Evolutionary conservation across 2,888 invertebrate genomes (phyloP).

Genomic region (Hypena proboscidalis): DNA sequence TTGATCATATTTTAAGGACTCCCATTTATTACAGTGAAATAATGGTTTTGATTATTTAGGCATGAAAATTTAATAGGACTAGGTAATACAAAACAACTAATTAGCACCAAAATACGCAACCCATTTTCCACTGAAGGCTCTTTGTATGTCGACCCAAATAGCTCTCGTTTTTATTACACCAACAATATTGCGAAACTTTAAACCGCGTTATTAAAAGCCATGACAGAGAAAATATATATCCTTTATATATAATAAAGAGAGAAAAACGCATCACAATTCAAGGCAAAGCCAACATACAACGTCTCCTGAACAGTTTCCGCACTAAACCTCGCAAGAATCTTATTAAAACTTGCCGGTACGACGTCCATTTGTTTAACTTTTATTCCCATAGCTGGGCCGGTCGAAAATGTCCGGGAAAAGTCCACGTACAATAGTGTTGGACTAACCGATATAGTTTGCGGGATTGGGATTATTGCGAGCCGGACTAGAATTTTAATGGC

Average conservation of each 20-base stretch:
- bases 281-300: constrained; percentile 40
- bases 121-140: constrained; percentile 19
- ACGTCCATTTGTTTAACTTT: constrained; percentile 57
- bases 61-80: no score
- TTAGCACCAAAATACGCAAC: constrained; percentile 14
- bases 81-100: constrained; percentile 7
- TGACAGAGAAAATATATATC: constrained; percentile 41
- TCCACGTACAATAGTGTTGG: constrained; percentile 32
- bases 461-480: constrained; percentile 16
- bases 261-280: constrained; percentile 43
- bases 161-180: constrained; percentile 38
- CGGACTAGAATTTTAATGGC: constrained; percentile 2
- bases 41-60: no score
- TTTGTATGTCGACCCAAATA: constrained; percentile 25
- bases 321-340: constrained; percentile 52
- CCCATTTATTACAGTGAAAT: no score
- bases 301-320: constrained; percentile 45
- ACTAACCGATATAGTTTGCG: constrained; percentile 29
- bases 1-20: background rate
- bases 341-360: constrained; percentile 57
- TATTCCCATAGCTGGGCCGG: constrained; percentile 44
- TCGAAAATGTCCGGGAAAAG: constrained; percentile 39
- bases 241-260: constrained; percentile 34
- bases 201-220: constrained; percentile 43
- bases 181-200: constrained; percentile 45